Percentiles rank a stretch among this genome's conserved stretches.
phyloP scores from a whole-genome alignment of 2,888 invertebrate genomes.

The Isoperla grammatica region DNA sequence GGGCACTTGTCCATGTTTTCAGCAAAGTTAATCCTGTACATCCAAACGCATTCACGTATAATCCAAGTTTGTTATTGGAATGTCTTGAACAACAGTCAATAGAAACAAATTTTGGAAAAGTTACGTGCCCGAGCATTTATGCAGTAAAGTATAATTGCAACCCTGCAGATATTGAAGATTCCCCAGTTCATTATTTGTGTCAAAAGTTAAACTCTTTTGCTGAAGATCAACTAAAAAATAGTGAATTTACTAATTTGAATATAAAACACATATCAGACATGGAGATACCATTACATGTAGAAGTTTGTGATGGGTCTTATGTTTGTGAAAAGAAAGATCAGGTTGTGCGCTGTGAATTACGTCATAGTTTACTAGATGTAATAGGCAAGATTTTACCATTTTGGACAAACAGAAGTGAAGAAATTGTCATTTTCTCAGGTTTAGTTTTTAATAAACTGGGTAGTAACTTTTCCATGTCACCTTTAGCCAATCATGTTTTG shows the following conservation, averaged over 20 bases:
- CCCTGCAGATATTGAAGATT: conserved; percentile 9
- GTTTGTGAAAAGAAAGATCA: not conserved
- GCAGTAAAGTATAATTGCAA: conserved; percentile 19
- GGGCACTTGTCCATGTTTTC: conserved; percentile 41
- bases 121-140: conserved; percentile 24
- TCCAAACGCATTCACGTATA: not conserved
- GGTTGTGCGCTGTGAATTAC: conserved; percentile 4
- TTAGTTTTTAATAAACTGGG: conserved; percentile 20
- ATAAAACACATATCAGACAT: conserved; percentile 19
- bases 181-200: conserved; percentile 15
- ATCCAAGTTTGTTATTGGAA: not conserved
- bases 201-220: not conserved
- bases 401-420: not conserved
- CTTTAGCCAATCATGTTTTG: conserved; percentile 21
- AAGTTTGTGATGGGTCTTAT: not conserved
- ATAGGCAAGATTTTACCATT: conserved; percentile 10
- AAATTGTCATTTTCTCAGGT: conserved; percentile 25
- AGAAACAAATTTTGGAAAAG: conserved; percentile 15
- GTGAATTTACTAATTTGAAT: not conserved
- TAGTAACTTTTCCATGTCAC: conserved; percentile 23
- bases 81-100: not conserved
- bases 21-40: conserved; percentile 20
- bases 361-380: conserved; percentile 18
- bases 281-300: conserved; percentile 20
- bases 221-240: not conserved